Conservation (phyloP, 1,140 invertebrate species). For the Leptinotarsa undecemlineata region DNA sequence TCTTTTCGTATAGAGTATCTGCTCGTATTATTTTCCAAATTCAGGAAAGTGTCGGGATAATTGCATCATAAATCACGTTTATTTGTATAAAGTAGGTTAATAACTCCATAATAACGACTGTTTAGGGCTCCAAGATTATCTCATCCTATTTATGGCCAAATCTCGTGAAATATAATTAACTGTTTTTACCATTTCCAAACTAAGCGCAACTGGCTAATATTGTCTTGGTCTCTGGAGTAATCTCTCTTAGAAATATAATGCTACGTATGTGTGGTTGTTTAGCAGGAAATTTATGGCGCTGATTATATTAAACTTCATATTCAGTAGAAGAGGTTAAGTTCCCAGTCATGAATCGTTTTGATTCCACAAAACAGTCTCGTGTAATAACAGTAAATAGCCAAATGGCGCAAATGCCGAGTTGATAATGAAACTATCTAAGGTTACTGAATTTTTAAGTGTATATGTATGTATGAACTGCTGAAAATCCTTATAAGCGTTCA, state of each 20-base stretch:
- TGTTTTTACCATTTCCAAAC: conserved; percentile 17
- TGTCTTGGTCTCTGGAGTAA: background rate
- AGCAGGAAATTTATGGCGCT: background rate
- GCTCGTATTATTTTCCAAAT: background rate
- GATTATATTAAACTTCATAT: conserved; percentile 14
- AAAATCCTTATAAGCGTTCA: too few relatives aligned
- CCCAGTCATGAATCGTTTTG: background rate
- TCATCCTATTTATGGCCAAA: conserved; percentile 9
- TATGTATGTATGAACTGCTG: too few relatives aligned
- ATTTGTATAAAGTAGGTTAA: background rate
- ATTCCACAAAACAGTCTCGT: background rate
- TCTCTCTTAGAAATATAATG: conserved; percentile 6
- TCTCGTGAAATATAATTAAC: conserved; percentile 22
- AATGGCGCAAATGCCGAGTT: too few relatives aligned
- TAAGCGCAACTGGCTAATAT: conserved; percentile 6
- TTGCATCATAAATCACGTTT: background rate
- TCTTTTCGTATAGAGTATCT: background rate
- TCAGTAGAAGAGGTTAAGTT: background rate
- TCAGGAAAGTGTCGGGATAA: background rate
- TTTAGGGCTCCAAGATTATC: background rate
- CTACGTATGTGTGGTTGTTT: conserved; percentile 9
- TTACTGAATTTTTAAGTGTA: too few relatives aligned
- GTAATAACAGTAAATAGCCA: too few relatives aligned
- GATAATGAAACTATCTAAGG: too few relatives aligned
- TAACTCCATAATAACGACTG: conserved; percentile 14